Base-by-base conservation (phyloP, 2,888 invertebrate species). In the Calliphora vomitoria region DNA sequence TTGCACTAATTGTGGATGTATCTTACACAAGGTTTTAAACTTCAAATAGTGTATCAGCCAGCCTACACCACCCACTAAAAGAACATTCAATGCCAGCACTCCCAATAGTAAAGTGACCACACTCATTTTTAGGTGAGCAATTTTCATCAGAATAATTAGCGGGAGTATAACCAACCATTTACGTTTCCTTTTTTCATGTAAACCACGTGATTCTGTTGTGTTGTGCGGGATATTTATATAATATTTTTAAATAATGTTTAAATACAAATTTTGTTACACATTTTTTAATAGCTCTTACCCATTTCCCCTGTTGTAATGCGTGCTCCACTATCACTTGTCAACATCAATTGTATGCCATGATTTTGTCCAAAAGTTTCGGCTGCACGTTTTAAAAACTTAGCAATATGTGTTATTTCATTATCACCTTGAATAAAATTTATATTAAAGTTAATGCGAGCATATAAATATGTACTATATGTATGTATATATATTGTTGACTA, bases 21-120 rank as follows among this genome's bases (percentile, higher is more conserved):
- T 93, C 89, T 93, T 93, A 89, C 93, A 93, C 20, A 93, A 85
- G 1, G 93, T 93, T 88, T 93, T 93, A 78, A 91, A 92, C 83
- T 93, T 93, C 1, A 93, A 89, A 85, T 93, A 93, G 89, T 93
- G 91, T 81, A 93, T 92, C 0, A 93, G 90, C 92, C 93, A 93
- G 69, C 91, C 92, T 3, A 90, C 90, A 18, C 93, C 93, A 71
- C 92, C 92, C 10, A 93, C 90, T 20, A 93, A 78, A 15, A 93
- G 81, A 15, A 93, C 91, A 87, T 93, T 93, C 82, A 93, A 83
- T 66, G 92, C 93, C 38, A 92, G 83, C 8, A 93, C 92, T 11
- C 91, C 91, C 44, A 93, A 55, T n/a, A 93, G 87, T 85, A 93
- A 79, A 5, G 91, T 90, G 1, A 93, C 92, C 10, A 92, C 50